Evolutionary conservation across 2,888 invertebrate species (phyloP).

Genomic region (Dolichomitus sp.): DNA sequence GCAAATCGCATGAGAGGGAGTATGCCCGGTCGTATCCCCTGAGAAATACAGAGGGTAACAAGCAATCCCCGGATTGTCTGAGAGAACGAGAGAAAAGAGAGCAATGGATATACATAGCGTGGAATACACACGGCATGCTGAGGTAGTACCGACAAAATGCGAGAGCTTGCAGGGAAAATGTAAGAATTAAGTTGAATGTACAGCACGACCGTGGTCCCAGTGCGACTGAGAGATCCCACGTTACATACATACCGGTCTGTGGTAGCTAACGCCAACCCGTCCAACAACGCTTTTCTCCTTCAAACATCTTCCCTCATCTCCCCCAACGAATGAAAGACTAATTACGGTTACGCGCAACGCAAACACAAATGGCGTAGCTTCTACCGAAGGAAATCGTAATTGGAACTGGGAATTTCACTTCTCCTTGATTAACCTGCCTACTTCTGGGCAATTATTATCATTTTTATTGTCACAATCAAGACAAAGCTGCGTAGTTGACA

Average conservation of each 20-base stretch:
- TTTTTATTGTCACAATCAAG: conserved; percentile 3
- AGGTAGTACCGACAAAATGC: neutral
- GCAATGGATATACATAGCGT: conserved; percentile 28
- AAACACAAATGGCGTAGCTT: conserved; percentile 39
- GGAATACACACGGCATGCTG: conserved; percentile 19
- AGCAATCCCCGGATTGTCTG: conserved; percentile 74
- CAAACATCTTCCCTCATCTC: conserved; percentile 22
- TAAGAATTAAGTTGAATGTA: conserved; percentile 67
- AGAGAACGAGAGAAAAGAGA: conserved; percentile 57
- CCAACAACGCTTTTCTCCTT: conserved; percentile 49
- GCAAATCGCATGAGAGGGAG: conserved; percentile 30
- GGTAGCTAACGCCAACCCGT: conserved; percentile 26
- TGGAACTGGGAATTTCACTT: conserved; percentile 19
- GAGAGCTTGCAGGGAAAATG: conserved; percentile 52
- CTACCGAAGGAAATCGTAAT: conserved; percentile 32
- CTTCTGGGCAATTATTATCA: conserved; percentile 14
- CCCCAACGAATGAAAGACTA: conserved; percentile 58
- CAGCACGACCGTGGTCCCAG: conserved; percentile 56
- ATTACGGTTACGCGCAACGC: conserved; percentile 52
- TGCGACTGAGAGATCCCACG: conserved; percentile 36
- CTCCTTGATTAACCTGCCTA: conserved; percentile 1
- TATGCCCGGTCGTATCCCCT: conserved; percentile 56
- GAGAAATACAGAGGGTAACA: conserved; percentile 73
- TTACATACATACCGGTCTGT: conserved; percentile 17
- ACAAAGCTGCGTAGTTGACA: neutral